Base-by-base conservation (phyloP, 1,140 invertebrate genomes). In the Harpegnathos saltator region DNA sequence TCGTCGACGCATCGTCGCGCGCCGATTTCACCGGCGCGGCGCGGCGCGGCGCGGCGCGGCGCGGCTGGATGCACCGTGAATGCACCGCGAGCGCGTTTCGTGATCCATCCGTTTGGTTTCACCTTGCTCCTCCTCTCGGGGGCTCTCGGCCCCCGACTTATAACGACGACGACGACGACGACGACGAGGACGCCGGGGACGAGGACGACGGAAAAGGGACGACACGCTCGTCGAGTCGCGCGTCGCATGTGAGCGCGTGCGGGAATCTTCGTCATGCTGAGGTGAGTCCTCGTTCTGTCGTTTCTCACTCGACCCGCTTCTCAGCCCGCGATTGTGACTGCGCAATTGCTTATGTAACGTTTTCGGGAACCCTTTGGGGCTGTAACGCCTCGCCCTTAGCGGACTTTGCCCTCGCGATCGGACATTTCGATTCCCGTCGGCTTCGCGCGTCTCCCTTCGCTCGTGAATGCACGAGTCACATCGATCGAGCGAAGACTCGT, bases 311-410 rank as follows among this genome's bases (percentile, higher is more conserved):
- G 65, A 80, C 58, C 61, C 54, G n/a, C 44, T 29, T 52, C 24
- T 38, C 75, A 33, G n/a, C n/a, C 5, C 52, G 52, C 58, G 65
- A 29, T 17, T 66, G 26, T 77, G 61, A 77, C 73, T 78, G 75
- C 75, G 75, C 65, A 80, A 71, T 80, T 80, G 69, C 75, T 80
- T 80, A 80, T 80, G 33, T 80, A 80, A 80, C 75, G 52, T 44
- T 3, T n/a, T n/a, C n/a, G n/a, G n/a, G 33, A 22, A 58, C 52
- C 22, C 17, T 29, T 12, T 15, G 33, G 44, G 33, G 9, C 17
- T 22, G 33, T 1, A 78, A 69, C 22, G 12, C 9, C n/a, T 66
- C 48, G 33, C 5, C 44, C 15, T 66, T 54, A 48, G 17, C 4
- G 62, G 2, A n/a, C 66, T 77, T 77, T 38, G 26, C 48, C 33